Evolutionary conservation across 2,888 invertebrate species (phyloP), one percentile per base, ranked within the genome.

Genomic region (Gastrophysa polygoni): DNA sequence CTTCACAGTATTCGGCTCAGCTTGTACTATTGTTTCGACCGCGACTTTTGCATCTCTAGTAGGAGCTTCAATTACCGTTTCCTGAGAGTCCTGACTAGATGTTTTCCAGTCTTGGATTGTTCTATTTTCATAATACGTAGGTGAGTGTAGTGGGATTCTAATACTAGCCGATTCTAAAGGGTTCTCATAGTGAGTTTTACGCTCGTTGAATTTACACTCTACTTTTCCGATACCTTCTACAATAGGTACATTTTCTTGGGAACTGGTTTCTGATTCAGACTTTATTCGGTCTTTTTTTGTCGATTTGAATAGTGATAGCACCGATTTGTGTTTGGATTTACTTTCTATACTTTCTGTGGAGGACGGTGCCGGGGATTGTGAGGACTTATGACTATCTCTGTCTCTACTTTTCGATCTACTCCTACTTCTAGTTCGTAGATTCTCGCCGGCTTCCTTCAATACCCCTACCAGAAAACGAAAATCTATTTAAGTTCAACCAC

Each of bases 61-160:
- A 18, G 65, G 59, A 29, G 75, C 78, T 56, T 84, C 83, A 43
- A 82, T 82, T 3, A 83, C 81, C 6, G 85, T 84, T 50, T 85
- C 84, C 75, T 85, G 84, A 6, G 85, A 84, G 47, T 85, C 85
- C 73, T 84, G 84, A 57, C 80, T 80, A 8, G 80, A 80, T 50
- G 77, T 77, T 61, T 80, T 78, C 59, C 77, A 74, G 54, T 80
- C 78, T 61, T 78, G 76, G 58, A 72, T 61, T n/a, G 51, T 69
- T 57, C 71, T 69, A 44, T 85, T 83, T 51, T 84, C 82, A 73
- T 89, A 89, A 65, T 89, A 89, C 0, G 89, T 89, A 2, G 90
- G 90, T n/a, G 91, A 90, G 67, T 89, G 90, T 60, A 91, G 78
- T 0, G 91, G 91, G 71, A 91, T 91, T 67, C 90, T 87, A 57